Conservation (phyloP, 2,797 vertebrate species). For the Sitta carolinensis region DNA sequence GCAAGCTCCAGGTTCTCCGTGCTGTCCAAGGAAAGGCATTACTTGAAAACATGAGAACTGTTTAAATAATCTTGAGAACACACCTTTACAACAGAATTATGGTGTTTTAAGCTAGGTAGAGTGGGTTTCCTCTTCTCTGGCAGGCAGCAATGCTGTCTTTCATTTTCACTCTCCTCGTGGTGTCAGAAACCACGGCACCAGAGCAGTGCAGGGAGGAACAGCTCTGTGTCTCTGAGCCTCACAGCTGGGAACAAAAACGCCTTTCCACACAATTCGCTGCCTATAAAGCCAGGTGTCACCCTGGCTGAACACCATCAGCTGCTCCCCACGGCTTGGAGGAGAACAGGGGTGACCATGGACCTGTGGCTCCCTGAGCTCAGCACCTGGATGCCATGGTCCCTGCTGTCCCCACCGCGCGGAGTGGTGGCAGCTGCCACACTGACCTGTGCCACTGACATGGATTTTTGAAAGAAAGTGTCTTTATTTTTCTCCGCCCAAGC, state of each 20-base stretch:
- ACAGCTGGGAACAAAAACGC: neutral
- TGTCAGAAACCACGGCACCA: constrained; percentile 14
- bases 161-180: constrained; percentile 1
- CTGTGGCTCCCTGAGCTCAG: neutral
- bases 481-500: neutral
- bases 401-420: neutral
- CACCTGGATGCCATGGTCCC: neutral
- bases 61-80: neutral
- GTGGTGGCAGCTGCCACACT: neutral
- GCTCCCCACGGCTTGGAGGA: rapidly evolving
- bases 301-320: neutral
- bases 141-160: neutral
- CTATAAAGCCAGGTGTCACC: neutral
- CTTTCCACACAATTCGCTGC: rapidly evolving
- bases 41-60: neutral
- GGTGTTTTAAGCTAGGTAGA: neutral
- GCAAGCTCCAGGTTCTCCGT: neutral
- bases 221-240: neutral
- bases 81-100: neutral
- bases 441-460: rapidly evolving
- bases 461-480: neutral
- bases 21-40: neutral
- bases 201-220: neutral
- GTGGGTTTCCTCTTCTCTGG: neutral
- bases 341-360: rapidly evolving